Base-by-base conservation (phyloP, 2,113 vertebrate species). In the Telmatochromis sp. region DNA sequence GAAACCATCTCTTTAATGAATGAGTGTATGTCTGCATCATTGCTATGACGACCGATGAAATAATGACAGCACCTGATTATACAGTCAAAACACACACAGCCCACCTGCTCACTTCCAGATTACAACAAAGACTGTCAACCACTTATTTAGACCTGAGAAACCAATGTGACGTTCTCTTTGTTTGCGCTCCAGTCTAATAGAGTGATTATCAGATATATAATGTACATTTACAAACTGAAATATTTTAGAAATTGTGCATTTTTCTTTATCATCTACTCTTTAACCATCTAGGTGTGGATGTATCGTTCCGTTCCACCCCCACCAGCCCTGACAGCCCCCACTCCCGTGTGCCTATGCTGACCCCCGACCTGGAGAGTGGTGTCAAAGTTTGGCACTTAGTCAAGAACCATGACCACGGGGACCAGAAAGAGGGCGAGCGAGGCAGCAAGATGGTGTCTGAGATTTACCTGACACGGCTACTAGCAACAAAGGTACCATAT, bases 361-460 rank as follows among this genome's bases (percentile, higher is more conserved):
- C 98, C 33, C 98, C 98, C 0, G 98, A 99, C 93, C 94, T 99
- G 91, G 98, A 99, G 92, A 99, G 98, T 0, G 98, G 98, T 0
- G 97, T 98, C 86, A 98, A 99, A 92, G 96, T 99, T 81, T 99
- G 98, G 98, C 98, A 99, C 88, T 91, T 99, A 68, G 98, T 99
- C 78, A 99, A 99, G 91, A 99, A 99, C 93, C 98, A 99, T 1
- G 98, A 99, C 84, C 98, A 99, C 0, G 98, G 98, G 2, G 98
- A 99, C 95, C 98, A 99, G 95, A 99, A 98, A 90, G 98, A 99
- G 65, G 98, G 98, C 1, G 98, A 99, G 84, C 95, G 98, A 1
- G 98, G 98, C 87, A 98, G 97, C 94, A 99, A 99, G 96, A 99
- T 99, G 98, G 98, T 99, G 42, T 99, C 98, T 0, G 98, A 99